Evolutionary conservation across 2,113 vertebrate species (phyloP).

Genomic region (Onychorhynchus coronatus): DNA sequence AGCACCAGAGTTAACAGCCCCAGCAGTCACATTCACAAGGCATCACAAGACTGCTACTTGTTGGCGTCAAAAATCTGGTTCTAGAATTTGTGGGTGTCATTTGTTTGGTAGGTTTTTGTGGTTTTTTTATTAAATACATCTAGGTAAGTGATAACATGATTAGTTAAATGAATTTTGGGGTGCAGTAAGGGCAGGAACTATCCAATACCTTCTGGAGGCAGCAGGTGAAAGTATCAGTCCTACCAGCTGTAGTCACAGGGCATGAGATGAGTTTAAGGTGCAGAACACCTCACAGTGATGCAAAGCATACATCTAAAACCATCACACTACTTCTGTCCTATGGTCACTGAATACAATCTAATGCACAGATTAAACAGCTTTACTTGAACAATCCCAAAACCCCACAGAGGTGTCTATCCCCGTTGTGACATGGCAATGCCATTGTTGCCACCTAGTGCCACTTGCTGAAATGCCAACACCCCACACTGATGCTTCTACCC

Average conservation of each 20-base stretch:
- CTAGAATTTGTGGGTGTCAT: not conserved
- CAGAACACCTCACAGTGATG: not conserved
- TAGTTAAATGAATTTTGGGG: not conserved
- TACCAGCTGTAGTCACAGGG: not conserved
- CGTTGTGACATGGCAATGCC: not conserved
- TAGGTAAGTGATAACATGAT: not conserved
- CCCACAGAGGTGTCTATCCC: accelerated
- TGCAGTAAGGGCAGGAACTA: not conserved
- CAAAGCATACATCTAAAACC: not conserved
- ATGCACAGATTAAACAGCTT: not conserved
- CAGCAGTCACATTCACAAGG: constrained; percentile 45
- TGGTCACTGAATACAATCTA: not conserved
- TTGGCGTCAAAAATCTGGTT: not conserved
- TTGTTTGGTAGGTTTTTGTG: not conserved
- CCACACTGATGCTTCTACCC: not conserved
- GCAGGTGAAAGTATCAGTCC: not conserved
- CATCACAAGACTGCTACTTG: not conserved
- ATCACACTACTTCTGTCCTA: not conserved
- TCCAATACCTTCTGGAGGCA: not conserved
- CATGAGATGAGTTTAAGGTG: not conserved
- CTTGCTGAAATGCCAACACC: not conserved
- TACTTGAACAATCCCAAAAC: not conserved
- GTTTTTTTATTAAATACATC: not conserved
- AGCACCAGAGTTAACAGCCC: constrained; percentile 62
- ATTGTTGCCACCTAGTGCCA: constrained; percentile 7